A percentile compares a stretch with the other conserved stretches of the same genome.
Conservation (phyloP, 2,113 vertebrate species). For the Chrysemys picta region DNA sequence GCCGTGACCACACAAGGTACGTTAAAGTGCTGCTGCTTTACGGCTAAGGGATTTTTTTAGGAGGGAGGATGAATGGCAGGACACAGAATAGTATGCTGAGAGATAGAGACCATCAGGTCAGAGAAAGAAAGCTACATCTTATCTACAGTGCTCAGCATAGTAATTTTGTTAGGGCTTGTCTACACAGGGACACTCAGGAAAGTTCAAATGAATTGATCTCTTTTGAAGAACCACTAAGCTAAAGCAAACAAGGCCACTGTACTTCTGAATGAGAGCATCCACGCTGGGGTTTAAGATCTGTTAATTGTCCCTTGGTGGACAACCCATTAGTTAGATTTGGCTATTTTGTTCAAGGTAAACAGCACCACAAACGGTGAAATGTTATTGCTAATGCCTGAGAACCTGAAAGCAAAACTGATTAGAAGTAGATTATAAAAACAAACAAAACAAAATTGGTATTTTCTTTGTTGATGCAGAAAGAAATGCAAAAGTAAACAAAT, state of each 20-base stretch:
- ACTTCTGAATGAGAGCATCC: not conserved
- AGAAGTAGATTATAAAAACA: not conserved
- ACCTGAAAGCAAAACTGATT: not conserved
- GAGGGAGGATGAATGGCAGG: accelerated
- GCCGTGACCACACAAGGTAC: no score
- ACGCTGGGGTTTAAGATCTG: not conserved
- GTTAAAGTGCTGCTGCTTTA: no score
- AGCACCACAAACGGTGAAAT: not conserved
- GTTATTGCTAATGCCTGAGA: not conserved
- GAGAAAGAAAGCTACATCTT: not conserved
- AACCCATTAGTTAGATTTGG: not conserved
- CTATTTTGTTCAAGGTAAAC: not conserved
- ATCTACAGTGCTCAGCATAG: not conserved
- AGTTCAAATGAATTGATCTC: not conserved
- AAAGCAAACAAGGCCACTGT: not conserved
- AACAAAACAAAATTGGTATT: not conserved
- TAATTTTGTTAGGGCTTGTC: not conserved
- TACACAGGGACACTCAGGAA: not conserved
- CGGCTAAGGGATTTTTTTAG: not conserved
- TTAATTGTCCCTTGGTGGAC: not conserved
- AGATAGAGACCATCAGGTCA: not conserved
- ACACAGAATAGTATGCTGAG: not conserved
- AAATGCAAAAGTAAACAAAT: not conserved
- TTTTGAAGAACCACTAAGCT: not conserved
- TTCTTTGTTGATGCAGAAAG: not conserved